phyloP scores from a whole-genome alignment of 1,140 invertebrate species.

The Lasaia peninsularis region DNA sequence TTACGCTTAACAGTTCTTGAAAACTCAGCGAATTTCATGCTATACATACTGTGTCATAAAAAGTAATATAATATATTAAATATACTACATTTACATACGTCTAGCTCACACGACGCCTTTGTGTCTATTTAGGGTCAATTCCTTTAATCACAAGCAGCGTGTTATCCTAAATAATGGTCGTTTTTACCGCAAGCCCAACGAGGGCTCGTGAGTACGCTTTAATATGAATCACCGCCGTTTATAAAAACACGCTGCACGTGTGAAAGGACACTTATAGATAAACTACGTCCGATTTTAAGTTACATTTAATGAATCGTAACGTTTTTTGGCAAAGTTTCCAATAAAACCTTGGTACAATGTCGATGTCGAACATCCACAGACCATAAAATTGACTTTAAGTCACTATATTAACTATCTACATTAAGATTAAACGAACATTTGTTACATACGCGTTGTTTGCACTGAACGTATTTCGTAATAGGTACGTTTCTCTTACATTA shows the following conservation, averaged over 20 bases:
- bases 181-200: neutral
- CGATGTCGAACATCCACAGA: constrained; percentile 50
- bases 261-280: neutral
- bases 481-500: neutral
- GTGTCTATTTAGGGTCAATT: neutral
- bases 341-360: constrained; percentile 26
- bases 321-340: constrained; percentile 35
- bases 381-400: constrained; percentile 52
- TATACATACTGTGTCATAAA: too few relatives aligned
- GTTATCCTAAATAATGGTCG: neutral
- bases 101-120: too few relatives aligned
- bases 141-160: neutral
- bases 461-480: constrained; percentile 1
- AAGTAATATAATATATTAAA: too few relatives aligned
- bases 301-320: constrained; percentile 11
- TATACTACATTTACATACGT: too few relatives aligned
- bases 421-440: constrained; percentile 5
- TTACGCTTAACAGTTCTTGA: too few relatives aligned
- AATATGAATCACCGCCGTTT: constrained; percentile 11
- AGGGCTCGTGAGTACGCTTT: constrained; percentile 9
- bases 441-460: constrained; percentile 10
- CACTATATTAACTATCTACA: constrained; percentile 37
- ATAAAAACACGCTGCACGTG: constrained; percentile 26
- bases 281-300: constrained; percentile 1
- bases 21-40: too few relatives aligned